Conservation (phyloP, 2,888 invertebrate species). For the Mythimna albipuncta region DNA sequence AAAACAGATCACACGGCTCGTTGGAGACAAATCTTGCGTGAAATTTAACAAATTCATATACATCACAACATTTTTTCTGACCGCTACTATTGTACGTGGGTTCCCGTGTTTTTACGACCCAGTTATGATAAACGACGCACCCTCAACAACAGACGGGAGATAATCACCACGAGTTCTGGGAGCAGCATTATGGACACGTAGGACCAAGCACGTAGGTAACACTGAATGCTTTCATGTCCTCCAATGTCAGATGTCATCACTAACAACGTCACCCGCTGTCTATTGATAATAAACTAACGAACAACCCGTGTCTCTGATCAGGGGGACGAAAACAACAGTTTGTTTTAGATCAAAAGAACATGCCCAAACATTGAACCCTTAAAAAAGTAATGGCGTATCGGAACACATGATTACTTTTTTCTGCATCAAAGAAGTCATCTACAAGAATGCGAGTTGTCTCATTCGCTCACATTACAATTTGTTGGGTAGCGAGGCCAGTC, state of each 20-base stretch:
- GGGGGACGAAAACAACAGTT: conserved; percentile 36
- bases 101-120: conserved; percentile 77
- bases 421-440: conserved; percentile 60
- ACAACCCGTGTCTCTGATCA: conserved; percentile 66
- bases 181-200: conserved; percentile 78
- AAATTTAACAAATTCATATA: conserved; percentile 81
- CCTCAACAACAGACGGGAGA: conserved; percentile 64
- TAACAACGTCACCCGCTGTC: conserved; percentile 56
- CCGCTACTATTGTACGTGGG: conserved; percentile 70
- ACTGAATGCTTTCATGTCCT: conserved; percentile 68
- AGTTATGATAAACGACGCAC: conserved; percentile 82
- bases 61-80: conserved; percentile 68
- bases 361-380: conserved; percentile 28
- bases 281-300: conserved; percentile 62
- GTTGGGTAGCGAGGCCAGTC: conserved; percentile 79
- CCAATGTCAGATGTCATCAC: conserved; percentile 71
- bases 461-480: conserved; percentile 83
- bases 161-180: conserved; percentile 75
- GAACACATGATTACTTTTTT: conserved; percentile 62
- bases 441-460: conserved; percentile 73
- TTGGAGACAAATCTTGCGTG: conserved; percentile 77
- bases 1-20: conserved; percentile 61
- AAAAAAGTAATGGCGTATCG: conserved; percentile 58
- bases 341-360: conserved; percentile 42
- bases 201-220: conserved; percentile 68